These are phyloP conservation scores for Epirrita christyi DNA, from an alignment of 2,888 invertebrate genomes.

Conservation along the genomic window DNA sequence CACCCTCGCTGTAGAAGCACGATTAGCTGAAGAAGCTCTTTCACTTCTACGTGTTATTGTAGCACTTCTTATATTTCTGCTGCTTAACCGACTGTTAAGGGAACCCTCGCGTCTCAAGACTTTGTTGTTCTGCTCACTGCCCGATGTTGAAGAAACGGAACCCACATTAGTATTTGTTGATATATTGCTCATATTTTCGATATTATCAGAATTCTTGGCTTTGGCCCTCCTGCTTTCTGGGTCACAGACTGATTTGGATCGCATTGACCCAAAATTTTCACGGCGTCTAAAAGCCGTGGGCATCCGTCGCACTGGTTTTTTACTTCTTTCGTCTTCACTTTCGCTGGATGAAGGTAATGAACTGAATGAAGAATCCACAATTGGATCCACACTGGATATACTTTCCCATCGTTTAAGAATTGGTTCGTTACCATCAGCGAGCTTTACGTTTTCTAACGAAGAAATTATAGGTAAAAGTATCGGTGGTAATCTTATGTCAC, in stretches of 20 bases:
- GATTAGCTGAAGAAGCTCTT: slow-evolving; percentile 77
- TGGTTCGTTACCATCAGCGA: slow-evolving; percentile 70
- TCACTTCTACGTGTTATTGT: slow-evolving; percentile 72
- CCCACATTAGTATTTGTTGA: slow-evolving; percentile 73
- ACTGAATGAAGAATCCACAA: slow-evolving; percentile 88
- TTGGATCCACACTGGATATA: slow-evolving; percentile 88
- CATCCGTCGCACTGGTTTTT: slow-evolving; percentile 65
- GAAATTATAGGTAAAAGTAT: slow-evolving; percentile 89
- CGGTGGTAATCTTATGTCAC: slow-evolving; percentile 88
- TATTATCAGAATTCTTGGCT: slow-evolving; percentile 67
- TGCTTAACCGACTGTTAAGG: slow-evolving; percentile 64
- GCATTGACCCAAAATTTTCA: slow-evolving; percentile 70
- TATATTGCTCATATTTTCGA: slow-evolving; percentile 75
- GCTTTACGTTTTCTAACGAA: slow-evolving; percentile 83
- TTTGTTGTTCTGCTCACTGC: slow-evolving; percentile 74
- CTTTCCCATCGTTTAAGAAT: slow-evolving; percentile 84
- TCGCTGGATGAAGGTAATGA: slow-evolving; percentile 83
- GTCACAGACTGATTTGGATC: slow-evolving; percentile 80
- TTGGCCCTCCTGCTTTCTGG: slow-evolving; percentile 70
- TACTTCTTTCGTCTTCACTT: slow-evolving; percentile 73
- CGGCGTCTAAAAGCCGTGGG: slow-evolving; percentile 72
- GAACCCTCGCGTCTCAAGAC: slow-evolving; percentile 70
- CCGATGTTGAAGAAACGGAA: slow-evolving; percentile 76
- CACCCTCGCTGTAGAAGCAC: slow-evolving; percentile 87
- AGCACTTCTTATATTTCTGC: slow-evolving; percentile 80